Conservation (phyloP, 2,888 invertebrate species). For the Atrina japonica region DNA sequence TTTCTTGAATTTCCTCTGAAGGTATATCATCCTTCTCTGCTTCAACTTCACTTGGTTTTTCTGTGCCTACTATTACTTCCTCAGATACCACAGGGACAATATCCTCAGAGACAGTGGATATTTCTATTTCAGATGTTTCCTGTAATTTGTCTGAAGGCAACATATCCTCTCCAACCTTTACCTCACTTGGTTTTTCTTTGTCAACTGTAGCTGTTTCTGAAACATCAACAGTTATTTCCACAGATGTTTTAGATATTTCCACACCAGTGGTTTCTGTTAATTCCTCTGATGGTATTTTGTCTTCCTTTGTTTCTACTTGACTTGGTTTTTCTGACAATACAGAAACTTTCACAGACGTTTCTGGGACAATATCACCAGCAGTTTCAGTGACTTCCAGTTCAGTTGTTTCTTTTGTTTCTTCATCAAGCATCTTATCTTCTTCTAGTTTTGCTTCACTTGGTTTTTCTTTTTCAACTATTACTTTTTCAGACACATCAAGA, state of each 20-base stretch:
- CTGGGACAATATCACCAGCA: conserved; percentile 1
- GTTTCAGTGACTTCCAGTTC: not conserved
- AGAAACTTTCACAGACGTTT: conserved; percentile 8
- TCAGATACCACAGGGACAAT: too few relatives aligned
- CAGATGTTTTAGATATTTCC: conserved; percentile 10
- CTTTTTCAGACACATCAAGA: conserved; percentile 3
- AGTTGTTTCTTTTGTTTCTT: conserved; percentile 17
- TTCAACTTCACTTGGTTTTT: conserved; percentile 14
- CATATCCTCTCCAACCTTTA: conserved; percentile 6
- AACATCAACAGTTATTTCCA: conserved; percentile 9
- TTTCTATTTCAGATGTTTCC: conserved; percentile 3
- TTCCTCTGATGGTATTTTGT: conserved; percentile 23
- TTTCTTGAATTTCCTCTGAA: conserved; percentile 23
- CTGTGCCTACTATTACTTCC: conserved; percentile 1
- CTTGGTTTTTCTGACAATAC: not conserved
- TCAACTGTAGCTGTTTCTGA: conserved; percentile 10
- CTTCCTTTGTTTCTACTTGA: conserved; percentile 11
- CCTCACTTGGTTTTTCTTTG: conserved; percentile 5
- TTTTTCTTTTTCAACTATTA: conserved; percentile 24
- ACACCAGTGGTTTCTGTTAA: conserved; percentile 18
- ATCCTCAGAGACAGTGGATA: too few relatives aligned
- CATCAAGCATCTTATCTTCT: conserved; percentile 12
- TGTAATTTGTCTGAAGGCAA: not conserved
- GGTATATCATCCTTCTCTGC: too few relatives aligned
- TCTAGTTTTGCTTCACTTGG: conserved; percentile 20